A percentile compares a stretch with the other conserved stretches of the same genome.
phyloP scores from a whole-genome alignment of 2,113 vertebrate species.

The Saccopteryx leptura region DNA sequence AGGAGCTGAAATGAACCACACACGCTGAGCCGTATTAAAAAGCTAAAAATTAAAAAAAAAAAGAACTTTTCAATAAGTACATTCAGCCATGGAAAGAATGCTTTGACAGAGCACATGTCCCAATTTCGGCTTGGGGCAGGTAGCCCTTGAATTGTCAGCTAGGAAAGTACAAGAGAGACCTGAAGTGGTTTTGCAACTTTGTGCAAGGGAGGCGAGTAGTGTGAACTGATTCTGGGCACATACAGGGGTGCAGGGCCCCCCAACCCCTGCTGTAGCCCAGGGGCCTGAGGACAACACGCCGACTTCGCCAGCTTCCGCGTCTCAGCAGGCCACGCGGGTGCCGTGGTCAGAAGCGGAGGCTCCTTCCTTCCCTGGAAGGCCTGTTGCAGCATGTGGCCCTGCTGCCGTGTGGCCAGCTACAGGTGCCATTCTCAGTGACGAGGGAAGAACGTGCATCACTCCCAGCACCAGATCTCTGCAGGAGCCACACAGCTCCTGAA shows the following conservation, averaged over 20 bases:
- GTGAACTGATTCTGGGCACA: not conserved
- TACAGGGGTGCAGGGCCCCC: not conserved
- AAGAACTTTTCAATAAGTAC: slow-evolving; percentile 58
- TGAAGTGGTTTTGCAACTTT: too few relatives aligned
- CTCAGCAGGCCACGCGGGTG: not conserved
- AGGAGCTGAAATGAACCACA: too few relatives aligned
- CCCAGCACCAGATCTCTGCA: not conserved
- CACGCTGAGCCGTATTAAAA: too few relatives aligned
- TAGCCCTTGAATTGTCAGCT: not conserved
- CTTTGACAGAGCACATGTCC: not conserved
- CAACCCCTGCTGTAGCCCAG: not conserved
- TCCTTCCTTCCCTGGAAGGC: not conserved
- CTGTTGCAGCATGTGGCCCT: not conserved
- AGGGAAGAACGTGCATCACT: not conserved
- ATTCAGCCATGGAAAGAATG: slow-evolving; percentile 41
- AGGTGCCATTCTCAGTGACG: not conserved
- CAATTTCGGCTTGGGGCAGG: slow-evolving; percentile 45
- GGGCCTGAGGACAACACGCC: not conserved
- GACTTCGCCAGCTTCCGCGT: accelerated
- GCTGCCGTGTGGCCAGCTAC: not conserved
- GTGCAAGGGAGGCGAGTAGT: not conserved
- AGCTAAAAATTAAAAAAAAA: too few relatives aligned
- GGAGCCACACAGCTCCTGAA: not conserved
- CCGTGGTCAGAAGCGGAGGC: not conserved
- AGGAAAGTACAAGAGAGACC: not conserved